phyloP scores from a whole-genome alignment of 1,140 invertebrate genomes.

The roundworm (Caenorhabditis elegans) region DNA sequence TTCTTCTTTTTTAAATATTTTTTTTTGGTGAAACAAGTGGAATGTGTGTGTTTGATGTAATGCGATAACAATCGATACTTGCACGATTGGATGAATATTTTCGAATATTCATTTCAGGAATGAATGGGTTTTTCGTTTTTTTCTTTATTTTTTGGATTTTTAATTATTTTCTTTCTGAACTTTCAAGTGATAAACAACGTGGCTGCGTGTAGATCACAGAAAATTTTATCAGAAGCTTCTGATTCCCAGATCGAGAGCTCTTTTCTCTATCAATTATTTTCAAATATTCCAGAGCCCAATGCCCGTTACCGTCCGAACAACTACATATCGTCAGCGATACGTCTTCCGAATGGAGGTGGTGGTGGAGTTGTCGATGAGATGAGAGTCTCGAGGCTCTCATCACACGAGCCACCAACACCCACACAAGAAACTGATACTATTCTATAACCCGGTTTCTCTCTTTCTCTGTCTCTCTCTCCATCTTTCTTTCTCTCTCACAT shows the following conservation, averaged over 20 bases:
- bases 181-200: background rate
- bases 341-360: conserved; percentile 42
- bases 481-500: background rate
- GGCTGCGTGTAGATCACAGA: too few relatives aligned
- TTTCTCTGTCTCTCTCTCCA: background rate
- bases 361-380: conserved; percentile 35
- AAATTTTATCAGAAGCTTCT: too few relatives aligned
- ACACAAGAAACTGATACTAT: conserved; percentile 30
- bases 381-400: conserved; percentile 37
- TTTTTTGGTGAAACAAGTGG: conserved; percentile 10
- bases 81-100: conserved; percentile 5
- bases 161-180: too few relatives aligned
- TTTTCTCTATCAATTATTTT: too few relatives aligned
- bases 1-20: too few relatives aligned
- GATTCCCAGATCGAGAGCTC: too few relatives aligned
- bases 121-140: background rate
- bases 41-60: conserved; percentile 21
- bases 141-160: too few relatives aligned
- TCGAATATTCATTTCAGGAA: background rate
- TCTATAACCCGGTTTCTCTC: background rate
- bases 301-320: conserved; percentile 21
- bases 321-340: conserved; percentile 18
- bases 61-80: conserved; percentile 28
- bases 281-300: background rate
- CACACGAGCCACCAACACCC: conserved; percentile 32